Base-by-base conservation (phyloP, 2,113 vertebrate species). In the Mormyrus lacerda region DNA sequence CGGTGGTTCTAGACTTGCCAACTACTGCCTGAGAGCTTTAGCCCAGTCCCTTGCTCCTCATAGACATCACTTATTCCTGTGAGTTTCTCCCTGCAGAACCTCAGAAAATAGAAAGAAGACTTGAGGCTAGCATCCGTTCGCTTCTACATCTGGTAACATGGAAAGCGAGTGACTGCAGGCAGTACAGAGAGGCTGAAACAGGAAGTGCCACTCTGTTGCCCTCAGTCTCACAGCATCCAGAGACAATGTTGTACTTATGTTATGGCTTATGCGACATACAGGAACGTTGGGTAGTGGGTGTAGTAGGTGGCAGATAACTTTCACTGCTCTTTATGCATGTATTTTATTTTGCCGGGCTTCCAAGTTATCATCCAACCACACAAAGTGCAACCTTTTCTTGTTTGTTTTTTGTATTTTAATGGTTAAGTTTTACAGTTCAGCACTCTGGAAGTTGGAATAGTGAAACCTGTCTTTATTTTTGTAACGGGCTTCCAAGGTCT, bases 1-100 rank as follows among this genome's bases (percentile, higher is more conserved):
- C 98, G 98, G 98, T 99, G 98, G 98, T 99, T 99, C 98, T 99
- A 99, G 98, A 99, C 98, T 99, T 99, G 98, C 98, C 98, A 99
- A 99, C 98, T 98, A 98, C 93, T 94, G 96, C 97, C 92, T 89
- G 88, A 92, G 97, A 96, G 95, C 91, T 89, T 90, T 91, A 69
- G 44, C 21, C 3, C 84, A 39, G 27, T 6, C 1, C 48, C 87
- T 10, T 7, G 19, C 44, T 19, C 9, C 31, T 61, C 21, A 21
- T 45, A 42, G 42, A 24, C 35, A 35, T 39, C 35, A 42, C 73
- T 17, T 79, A 42, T 79, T 35, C 51, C 55, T 42, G 35, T 35
- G 9, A 42, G 35, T 19, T 19, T 42, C 73, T 35, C 31, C 65
- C 73, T 42, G 15, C 73, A 4, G 35, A 19, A 42, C 35, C 15